Evolutionary conservation across 2,888 invertebrate genomes (phyloP), one percentile per base, ranked within the genome.

Genomic region (Lamellibrachia satsuma): DNA sequence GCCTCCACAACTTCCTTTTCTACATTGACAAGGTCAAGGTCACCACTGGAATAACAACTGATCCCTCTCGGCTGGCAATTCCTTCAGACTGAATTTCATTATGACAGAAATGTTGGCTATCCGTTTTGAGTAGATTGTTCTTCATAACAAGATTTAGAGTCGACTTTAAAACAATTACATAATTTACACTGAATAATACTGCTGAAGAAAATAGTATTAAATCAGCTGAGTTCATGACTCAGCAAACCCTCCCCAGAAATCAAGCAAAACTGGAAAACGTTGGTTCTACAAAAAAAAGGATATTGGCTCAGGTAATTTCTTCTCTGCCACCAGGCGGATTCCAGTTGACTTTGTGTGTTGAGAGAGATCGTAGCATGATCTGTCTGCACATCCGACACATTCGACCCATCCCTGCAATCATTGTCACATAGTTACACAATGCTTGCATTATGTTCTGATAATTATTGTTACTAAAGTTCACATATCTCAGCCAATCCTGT

Each of bases 381-480:
- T 97, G 96, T 99, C 99, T 22, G 99, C 99, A 97, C 99, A 99
- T 11, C 99, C 99, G 0, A 99, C 99, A 97, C 99, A 99, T 96
- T 99, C 99, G 90, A 99, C 98, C 96, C 99, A 99, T 6, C 99
- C 99, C 97, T 98, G 6, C 60, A 60, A 60, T 3, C 60, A 60
- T 4, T 15, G 15, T 11, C 60, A 60, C 60, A 60, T 60, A 15
- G 11, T 60, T 15, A 60, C 60, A 75, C 39, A 39, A 39, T 39
- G 39, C 39, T 39, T 39, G 39, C 39, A 39, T 39, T 39, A 39
- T 39, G 39, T 39, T 39, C 39, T 39, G 39, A 39, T 39, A 39
- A 39, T 39, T 39, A 39, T 1, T 39, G 39, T 39, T 39, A 39
- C 39, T 39, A 39, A 39, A 39, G 39, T 39, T 1, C 39, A 39